Evolutionary conservation across 2,113 vertebrate genomes (phyloP).

Genomic region (Bothrops jararaca): DNA sequence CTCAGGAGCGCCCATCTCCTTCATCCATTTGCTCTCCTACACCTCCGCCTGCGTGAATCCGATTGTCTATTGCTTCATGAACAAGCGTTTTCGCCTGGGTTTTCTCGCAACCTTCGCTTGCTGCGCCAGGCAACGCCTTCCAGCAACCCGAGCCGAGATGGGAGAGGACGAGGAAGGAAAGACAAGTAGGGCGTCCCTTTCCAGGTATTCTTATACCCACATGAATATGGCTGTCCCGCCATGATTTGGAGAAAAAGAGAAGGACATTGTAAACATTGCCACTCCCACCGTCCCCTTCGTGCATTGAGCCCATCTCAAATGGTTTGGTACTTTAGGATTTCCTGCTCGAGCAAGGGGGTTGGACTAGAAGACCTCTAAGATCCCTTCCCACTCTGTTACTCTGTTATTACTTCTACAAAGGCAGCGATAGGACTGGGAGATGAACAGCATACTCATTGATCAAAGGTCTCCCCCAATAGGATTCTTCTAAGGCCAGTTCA

Average conservation of each 20-base stretch:
- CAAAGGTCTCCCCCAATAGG: not conserved
- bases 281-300: not conserved
- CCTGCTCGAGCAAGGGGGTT: not conserved
- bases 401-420: conserved; percentile 9
- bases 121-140: conserved; percentile 50
- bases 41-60: conserved; percentile 95
- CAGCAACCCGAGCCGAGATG: conserved; percentile 30
- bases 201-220: conserved; percentile 76
- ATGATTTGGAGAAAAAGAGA: conserved; percentile 44
- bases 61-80: conserved; percentile 98
- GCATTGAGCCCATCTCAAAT: not conserved
- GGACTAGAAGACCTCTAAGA: not conserved
- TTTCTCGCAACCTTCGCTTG: conserved; percentile 87
- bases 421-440: not conserved
- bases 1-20: conserved; percentile 93
- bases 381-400: not conserved
- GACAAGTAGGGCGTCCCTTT: conserved; percentile 71
- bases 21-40: conserved; percentile 95
- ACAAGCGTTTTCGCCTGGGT: conserved; percentile 89
- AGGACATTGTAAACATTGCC: not conserved
- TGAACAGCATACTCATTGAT: not conserved
- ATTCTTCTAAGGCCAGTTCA: not conserved
- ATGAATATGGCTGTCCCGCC: conserved; percentile 62
- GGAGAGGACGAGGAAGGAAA: conserved; percentile 77
- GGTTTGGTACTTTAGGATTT: not conserved